phyloP scores from a whole-genome alignment of 2,113 vertebrate species.

The Eira barbara region DNA sequence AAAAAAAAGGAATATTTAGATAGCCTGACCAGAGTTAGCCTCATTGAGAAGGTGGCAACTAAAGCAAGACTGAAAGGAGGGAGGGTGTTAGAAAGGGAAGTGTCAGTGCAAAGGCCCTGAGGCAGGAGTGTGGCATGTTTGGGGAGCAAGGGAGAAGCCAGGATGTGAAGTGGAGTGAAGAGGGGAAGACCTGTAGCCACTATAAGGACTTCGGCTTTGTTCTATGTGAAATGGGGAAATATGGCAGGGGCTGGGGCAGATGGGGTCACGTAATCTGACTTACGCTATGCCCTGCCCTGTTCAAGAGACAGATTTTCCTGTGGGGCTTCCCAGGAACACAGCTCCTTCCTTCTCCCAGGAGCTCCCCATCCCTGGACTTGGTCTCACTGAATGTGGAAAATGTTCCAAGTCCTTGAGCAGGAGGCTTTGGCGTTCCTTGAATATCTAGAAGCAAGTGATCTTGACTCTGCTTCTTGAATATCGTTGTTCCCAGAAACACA shows the following conservation, averaged over 20 bases:
- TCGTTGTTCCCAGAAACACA: conserved; percentile 33
- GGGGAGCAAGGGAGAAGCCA: not conserved
- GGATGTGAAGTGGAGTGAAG: not conserved
- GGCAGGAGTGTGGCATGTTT: not conserved
- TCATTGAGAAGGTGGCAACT: conserved; percentile 5
- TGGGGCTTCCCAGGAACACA: not conserved
- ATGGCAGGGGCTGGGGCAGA: not conserved
- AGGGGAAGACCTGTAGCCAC: not conserved
- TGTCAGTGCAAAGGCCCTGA: not conserved
- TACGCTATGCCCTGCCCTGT: not conserved
- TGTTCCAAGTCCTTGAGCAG: conserved; percentile 13
- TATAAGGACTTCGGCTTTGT: conserved; percentile 11
- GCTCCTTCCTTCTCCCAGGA: conserved; percentile 21
- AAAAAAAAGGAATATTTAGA: not conserved
- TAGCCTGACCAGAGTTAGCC: not conserved
- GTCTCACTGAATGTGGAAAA: not conserved
- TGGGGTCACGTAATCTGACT: not conserved
- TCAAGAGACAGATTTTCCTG: not conserved
- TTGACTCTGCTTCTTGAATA: conserved; percentile 39
- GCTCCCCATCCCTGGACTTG: not conserved
- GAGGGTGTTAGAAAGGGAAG: not conserved
- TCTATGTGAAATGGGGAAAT: not conserved
- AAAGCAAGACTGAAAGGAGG: conserved; percentile 16
- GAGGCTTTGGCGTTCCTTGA: conserved; percentile 1
- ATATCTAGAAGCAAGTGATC: not conserved